Evolutionary conservation across 2,888 invertebrate genomes (phyloP).

Genomic region (Drosophila aldrichi): DNA sequence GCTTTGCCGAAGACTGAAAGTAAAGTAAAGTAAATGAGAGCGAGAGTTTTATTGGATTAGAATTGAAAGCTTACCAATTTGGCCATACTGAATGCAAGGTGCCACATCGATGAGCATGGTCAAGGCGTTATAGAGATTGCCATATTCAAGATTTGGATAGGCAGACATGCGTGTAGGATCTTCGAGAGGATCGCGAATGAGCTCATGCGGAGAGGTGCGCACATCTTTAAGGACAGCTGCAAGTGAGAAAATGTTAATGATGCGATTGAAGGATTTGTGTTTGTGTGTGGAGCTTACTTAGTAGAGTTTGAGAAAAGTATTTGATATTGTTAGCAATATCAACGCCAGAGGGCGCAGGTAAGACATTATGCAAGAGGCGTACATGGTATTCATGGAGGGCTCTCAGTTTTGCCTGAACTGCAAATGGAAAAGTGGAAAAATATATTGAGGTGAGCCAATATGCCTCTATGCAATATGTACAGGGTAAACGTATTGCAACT

Average conservation of each 20-base stretch:
- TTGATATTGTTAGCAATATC: constrained; percentile 99
- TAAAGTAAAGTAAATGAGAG: constrained; percentile 37
- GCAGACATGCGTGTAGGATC: constrained; percentile 94
- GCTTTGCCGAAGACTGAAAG: constrained; percentile 95
- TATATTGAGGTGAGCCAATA: background rate
- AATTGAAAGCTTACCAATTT: constrained; percentile 88
- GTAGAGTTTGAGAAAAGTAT: constrained; percentile 98
- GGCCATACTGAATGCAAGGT: constrained; percentile 94
- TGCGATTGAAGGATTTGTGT: background rate
- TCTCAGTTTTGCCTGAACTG: constrained; percentile 99
- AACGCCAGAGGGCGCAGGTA: constrained; percentile 96
- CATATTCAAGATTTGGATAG: constrained; percentile 98
- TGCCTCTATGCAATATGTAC: background rate
- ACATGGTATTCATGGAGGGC: constrained; percentile 98
- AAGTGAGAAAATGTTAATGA: background rate
- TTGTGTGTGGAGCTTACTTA: constrained; percentile 89
- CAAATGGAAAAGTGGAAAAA: constrained; percentile 17
- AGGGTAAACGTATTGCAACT: background rate
- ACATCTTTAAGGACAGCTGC: constrained; percentile 98
- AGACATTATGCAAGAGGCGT: constrained; percentile 94
- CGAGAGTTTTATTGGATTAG: background rate
- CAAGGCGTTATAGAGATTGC: constrained; percentile 96
- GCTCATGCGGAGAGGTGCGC: constrained; percentile 95
- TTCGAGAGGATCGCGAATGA: constrained; percentile 94
- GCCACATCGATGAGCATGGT: constrained; percentile 94